Evolutionary conservation across 2,797 vertebrate species (phyloP), one percentile per base, ranked within the genome.

Genomic region (Rousettus madagascariensis): DNA sequence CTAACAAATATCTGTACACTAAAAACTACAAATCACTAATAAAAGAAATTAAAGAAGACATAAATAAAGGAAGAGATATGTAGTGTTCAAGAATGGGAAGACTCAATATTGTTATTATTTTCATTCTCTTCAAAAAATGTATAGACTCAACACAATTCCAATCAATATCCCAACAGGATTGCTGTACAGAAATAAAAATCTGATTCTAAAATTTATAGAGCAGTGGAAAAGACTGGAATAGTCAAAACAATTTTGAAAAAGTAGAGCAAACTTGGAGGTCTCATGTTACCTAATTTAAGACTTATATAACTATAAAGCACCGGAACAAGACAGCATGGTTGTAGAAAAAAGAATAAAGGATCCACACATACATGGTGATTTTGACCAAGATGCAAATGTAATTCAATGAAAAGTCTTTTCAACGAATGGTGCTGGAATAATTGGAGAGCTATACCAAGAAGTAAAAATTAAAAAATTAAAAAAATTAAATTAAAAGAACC

Each of bases 181-280:
- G 9, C 53, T 79, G 65, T 30, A 5, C 13, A 79, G 57, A 96
- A 96, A 85, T 87, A 20, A 77, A 86, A 92, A 92, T 55, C 30
- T 38, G 8, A 71, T 68, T 82, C 15, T 55, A 66, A 80, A 86
- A 66, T 74, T 83, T 78, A 95, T 30, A 86, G 5, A 55, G 20
- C 90, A 68, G 72, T 69, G 9, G 24, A 75, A 85, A 90, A 80
- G 10, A 90, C 8, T 43, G 61, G 6, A 91, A 84, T 53, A 72
- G 6, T 11, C 36, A 79, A 91, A 77, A 86, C 30, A 49, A 65
- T 74, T 84, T 61, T 77, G 63, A 82, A 72, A 75, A 93, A 43
- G n/a, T 38, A 57, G 8, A 86, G 26, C 19, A 59, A 87, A 78
- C 11, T 10, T 83, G 20, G 12, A 53, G 9, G 24, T 75, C 69